phyloP scores from a whole-genome alignment of 2,113 vertebrate genomes.

The Potamarius usumacintae region DNA sequence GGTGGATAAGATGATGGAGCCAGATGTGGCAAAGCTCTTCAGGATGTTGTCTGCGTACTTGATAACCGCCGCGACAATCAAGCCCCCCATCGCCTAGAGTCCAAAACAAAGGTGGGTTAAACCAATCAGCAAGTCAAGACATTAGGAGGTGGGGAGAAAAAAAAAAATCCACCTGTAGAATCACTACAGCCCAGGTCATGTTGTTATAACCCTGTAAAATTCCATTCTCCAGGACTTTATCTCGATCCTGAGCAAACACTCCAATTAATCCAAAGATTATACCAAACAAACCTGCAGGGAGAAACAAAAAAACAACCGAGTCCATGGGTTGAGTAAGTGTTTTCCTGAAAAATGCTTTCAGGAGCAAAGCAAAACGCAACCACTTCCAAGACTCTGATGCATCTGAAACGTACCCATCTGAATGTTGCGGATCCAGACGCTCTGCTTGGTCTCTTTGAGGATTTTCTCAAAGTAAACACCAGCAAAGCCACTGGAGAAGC shows the following conservation, averaged over 20 bases:
- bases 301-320: background rate
- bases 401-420: constrained; percentile 77
- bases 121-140: background rate
- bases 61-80: constrained; percentile 12
- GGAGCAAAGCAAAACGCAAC: background rate
- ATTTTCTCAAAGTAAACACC: constrained; percentile 57
- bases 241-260: constrained; percentile 84
- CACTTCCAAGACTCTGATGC: background rate
- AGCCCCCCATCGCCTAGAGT: constrained; percentile 12
- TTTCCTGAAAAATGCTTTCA: background rate
- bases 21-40: constrained; percentile 86
- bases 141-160: background rate
- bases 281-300: constrained; percentile 83
- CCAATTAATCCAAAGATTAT: constrained; percentile 84
- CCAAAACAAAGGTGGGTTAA: background rate
- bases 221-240: constrained; percentile 77
- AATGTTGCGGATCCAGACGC: constrained; percentile 97
- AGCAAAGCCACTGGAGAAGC: constrained; percentile 23
- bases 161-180: constrained; percentile 82
- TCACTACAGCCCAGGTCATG: constrained; percentile 85
- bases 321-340: background rate
- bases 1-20: constrained; percentile 81
- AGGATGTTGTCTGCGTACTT: constrained; percentile 82
- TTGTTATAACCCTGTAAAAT: constrained; percentile 93
- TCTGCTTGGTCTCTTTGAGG: constrained; percentile 71